Percentiles rank a stretch among this genome's conserved stretches.
These are phyloP conservation scores for Aphaenogaster floridana DNA, from an alignment of 1,140 invertebrate species.

Conservation along the genomic window DNA sequence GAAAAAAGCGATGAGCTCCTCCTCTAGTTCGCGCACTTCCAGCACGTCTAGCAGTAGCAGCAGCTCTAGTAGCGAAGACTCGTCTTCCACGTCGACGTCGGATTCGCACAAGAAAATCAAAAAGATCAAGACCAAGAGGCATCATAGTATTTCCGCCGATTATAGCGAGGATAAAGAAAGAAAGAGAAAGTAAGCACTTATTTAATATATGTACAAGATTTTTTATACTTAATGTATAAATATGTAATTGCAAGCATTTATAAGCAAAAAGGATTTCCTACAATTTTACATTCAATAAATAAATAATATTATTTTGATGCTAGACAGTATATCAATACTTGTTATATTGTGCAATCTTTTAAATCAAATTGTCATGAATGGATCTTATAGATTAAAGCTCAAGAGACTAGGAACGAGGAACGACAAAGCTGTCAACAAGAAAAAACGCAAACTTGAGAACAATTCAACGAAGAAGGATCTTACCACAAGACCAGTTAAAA, in stretches of 20 bases:
- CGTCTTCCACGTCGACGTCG: conserved; percentile 87
- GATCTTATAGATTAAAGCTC: conserved; percentile 80
- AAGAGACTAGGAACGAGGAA: conserved; percentile 83
- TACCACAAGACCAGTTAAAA: conserved; percentile 78
- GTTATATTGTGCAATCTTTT: neutral
- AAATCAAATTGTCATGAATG: conserved; percentile 22
- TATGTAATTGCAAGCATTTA: neutral
- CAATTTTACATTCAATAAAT: neutral
- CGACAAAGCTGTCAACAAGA: conserved; percentile 82
- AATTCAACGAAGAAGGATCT: conserved; percentile 79
- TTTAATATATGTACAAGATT: conserved; percentile 5
- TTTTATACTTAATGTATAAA: neutral
- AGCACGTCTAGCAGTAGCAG: conserved; percentile 89
- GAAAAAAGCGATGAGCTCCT: conserved; percentile 90
- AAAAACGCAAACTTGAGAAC: conserved; percentile 83
- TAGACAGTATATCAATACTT: neutral
- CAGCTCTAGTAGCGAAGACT: conserved; percentile 88
- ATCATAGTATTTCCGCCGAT: conserved; percentile 88
- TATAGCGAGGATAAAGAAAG: conserved; percentile 86
- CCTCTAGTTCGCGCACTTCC: conserved; percentile 89
- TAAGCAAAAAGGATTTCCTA: neutral
- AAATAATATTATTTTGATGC: neutral
- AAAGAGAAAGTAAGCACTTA: conserved; percentile 82
- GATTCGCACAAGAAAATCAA: conserved; percentile 87
- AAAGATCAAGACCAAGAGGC: conserved; percentile 88